Evolutionary conservation across 2,888 invertebrate genomes (phyloP).

Genomic region (Drosophila vallismaia): DNA sequence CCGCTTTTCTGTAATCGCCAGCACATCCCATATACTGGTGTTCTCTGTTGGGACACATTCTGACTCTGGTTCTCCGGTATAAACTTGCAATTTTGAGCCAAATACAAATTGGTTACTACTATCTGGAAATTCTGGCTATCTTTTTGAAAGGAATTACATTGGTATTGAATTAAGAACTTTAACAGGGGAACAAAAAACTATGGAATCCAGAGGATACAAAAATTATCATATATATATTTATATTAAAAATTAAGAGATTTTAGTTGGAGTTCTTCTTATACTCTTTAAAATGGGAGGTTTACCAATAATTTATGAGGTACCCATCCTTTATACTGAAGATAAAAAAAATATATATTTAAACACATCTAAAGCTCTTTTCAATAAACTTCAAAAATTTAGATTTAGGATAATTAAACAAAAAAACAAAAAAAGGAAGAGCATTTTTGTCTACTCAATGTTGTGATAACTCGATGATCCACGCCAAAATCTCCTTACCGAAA

Average conservation of each 20-base stretch:
- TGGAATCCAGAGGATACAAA: not conserved
- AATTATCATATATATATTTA: not conserved
- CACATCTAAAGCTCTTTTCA: not conserved
- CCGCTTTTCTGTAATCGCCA: not conserved
- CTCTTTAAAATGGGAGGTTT: not conserved
- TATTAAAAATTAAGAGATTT: not conserved
- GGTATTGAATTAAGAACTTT: not conserved
- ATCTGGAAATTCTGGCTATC: not conserved
- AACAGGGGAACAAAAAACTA: not conserved
- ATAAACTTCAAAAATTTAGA: not conserved
- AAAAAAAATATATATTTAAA: not conserved
- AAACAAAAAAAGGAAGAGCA: no score
- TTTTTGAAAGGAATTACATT: not conserved
- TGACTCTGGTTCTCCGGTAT: not conserved
- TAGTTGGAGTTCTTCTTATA: not conserved
- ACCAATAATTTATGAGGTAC: not conserved
- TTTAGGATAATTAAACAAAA: not conserved
- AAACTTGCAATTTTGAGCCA: constrained; percentile 1
- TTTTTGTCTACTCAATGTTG: not conserved
- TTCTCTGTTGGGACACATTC: not conserved
- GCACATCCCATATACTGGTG: not conserved
- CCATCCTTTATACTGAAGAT: no score
- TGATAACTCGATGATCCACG: not conserved
- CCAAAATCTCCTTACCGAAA: not conserved
- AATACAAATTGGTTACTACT: not conserved